Conservation (phyloP, 2,113 vertebrate species). For the Dicaeum eximium region DNA sequence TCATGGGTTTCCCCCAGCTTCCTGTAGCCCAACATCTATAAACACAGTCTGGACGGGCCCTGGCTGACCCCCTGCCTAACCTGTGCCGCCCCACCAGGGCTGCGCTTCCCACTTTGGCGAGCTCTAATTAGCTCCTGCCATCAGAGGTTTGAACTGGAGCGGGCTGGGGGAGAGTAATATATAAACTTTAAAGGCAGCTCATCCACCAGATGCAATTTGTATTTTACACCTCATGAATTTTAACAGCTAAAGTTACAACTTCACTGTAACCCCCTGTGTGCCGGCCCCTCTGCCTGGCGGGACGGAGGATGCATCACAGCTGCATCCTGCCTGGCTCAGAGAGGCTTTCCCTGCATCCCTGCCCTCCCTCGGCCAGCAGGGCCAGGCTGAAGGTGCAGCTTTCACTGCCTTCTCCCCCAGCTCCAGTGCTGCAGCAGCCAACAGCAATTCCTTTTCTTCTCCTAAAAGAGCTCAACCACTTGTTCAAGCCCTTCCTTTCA, state of each 20-base stretch:
- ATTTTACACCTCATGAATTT: conserved; percentile 66
- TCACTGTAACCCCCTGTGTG: not conserved
- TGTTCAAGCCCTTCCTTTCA: not conserved
- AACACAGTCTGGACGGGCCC: not conserved
- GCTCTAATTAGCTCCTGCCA: conserved; percentile 3
- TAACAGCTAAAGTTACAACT: conserved; percentile 33
- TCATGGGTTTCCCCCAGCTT: not conserved
- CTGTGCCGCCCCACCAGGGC: not conserved
- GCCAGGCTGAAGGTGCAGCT: not conserved
- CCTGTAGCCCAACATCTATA: not conserved
- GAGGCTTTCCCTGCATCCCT: not conserved
- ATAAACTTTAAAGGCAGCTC: conserved; percentile 58
- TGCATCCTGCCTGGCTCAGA: not conserved
- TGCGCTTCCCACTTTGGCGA: not conserved
- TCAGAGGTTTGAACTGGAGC: not conserved
- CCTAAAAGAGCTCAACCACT: not conserved
- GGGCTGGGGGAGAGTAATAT: not conserved
- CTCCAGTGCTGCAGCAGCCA: not conserved
- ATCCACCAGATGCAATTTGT: conserved; percentile 59
- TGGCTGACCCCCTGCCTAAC: not conserved
- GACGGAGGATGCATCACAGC: accelerated
- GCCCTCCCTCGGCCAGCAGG: accelerated
- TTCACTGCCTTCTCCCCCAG: not conserved
- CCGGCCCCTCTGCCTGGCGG: not conserved
- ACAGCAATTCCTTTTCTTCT: not conserved